Conservation (phyloP, 2,113 vertebrate species). For the Tetraodon nigroviridis region DNA sequence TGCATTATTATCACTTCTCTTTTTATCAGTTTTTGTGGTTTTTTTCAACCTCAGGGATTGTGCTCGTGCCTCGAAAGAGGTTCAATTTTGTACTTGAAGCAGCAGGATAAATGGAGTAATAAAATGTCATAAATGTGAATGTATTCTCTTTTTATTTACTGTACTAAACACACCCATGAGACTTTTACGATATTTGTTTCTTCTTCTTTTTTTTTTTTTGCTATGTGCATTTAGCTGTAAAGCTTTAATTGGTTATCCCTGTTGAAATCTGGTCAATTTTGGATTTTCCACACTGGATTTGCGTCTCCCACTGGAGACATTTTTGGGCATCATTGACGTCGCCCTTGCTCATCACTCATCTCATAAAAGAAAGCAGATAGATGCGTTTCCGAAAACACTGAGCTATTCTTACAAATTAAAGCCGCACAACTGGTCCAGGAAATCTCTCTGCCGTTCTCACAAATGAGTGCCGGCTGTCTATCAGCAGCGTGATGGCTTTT, state of each 20-base stretch:
- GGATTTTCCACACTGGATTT: background rate
- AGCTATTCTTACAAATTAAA: constrained; percentile 2
- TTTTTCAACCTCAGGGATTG: background rate
- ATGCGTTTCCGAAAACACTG: constrained; percentile 1
- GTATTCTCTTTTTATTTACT: background rate
- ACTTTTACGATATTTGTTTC: background rate
- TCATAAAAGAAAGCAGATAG: background rate
- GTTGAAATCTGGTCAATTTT: background rate
- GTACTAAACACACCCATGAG: background rate
- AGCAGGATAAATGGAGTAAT: background rate
- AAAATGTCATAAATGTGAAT: background rate
- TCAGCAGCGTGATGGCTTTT: constrained; percentile 24
- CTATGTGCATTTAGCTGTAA: background rate
- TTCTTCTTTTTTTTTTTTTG: background rate
- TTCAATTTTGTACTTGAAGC: background rate
- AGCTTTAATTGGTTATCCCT: background rate
- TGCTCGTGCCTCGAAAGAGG: background rate
- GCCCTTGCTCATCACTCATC: background rate
- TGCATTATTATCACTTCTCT: background rate
- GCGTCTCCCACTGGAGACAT: background rate
- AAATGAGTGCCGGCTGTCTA: constrained; percentile 29
- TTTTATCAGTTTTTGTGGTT: background rate
- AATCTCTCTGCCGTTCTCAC: constrained; percentile 30
- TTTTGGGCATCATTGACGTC: background rate
- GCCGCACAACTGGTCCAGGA: background rate